Conservation (phyloP, 2,113 vertebrate genomes). For the Saguinus midas region DNA sequence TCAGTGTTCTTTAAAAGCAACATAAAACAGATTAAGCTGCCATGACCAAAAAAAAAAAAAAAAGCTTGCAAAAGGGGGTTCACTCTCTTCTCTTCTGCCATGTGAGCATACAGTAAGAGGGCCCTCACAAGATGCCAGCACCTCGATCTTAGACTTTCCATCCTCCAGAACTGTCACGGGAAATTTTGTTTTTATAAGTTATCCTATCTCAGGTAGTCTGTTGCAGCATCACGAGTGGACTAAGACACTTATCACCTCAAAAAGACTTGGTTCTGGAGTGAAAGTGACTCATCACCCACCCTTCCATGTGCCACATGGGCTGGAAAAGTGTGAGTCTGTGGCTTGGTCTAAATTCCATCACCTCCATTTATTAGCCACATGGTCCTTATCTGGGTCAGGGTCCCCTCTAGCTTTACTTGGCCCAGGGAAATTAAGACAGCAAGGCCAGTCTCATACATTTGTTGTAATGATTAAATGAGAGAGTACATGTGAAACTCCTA, state of each 20-base stretch:
- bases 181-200: not conserved
- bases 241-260: not conserved
- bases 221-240: not conserved
- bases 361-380: not conserved
- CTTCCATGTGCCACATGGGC: not conserved
- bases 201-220: not conserved
- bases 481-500: not conserved
- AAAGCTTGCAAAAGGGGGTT: too few relatives aligned
- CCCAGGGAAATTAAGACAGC: not conserved
- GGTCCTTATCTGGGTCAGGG: not conserved
- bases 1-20: not conserved
- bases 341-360: not conserved
- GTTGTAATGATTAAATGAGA: not conserved
- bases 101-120: not conserved
- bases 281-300: not conserved
- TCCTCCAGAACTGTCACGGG: not conserved
- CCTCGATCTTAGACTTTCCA: not conserved
- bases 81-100: not conserved
- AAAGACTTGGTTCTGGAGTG: not conserved
- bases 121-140: not conserved
- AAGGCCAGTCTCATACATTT: not conserved
- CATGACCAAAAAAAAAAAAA: not conserved
- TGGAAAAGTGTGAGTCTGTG: not conserved
- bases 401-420: not conserved
- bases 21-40: not conserved